Evolutionary conservation across 1,140 invertebrate species (phyloP).

Genomic region (Euborellia annulipes): DNA sequence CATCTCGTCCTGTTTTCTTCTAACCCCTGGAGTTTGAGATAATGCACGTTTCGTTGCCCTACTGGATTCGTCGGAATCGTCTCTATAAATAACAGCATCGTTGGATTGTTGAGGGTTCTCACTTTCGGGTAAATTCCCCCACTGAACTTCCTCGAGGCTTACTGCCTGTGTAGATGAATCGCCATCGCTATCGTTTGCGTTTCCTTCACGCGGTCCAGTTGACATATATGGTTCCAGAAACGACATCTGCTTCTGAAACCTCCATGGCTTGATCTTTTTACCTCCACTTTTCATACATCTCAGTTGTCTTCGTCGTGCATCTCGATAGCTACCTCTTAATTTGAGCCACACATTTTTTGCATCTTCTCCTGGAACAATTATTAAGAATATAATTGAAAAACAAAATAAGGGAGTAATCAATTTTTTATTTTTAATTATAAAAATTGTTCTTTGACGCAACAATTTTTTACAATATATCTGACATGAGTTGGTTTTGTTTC

Average conservation of each 20-base stretch:
- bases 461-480: no score
- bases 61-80: not conserved
- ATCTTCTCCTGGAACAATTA: slow-evolving; percentile 6
- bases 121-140: not conserved
- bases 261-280: slow-evolving; percentile 10
- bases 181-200: not conserved
- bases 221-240: slow-evolving; percentile 5
- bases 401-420: no score
- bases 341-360: slow-evolving; percentile 12
- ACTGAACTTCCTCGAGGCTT: no score
- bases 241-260: slow-evolving; percentile 11
- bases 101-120: not conserved
- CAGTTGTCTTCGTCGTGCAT: slow-evolving; percentile 12
- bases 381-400: no score
- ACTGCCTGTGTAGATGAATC: no score
- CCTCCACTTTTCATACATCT: slow-evolving; percentile 10
- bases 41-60: not conserved
- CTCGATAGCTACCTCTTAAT: slow-evolving; percentile 9
- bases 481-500: no score
- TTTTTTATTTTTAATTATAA: no score
- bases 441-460: no score
- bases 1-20: not conserved
- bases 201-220: not conserved
- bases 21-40: not conserved
- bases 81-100: not conserved